Evolutionary conservation across 2,797 vertebrate species (phyloP), one percentile per base, ranked within the genome.

Genomic region (Prunella strophiata): DNA sequence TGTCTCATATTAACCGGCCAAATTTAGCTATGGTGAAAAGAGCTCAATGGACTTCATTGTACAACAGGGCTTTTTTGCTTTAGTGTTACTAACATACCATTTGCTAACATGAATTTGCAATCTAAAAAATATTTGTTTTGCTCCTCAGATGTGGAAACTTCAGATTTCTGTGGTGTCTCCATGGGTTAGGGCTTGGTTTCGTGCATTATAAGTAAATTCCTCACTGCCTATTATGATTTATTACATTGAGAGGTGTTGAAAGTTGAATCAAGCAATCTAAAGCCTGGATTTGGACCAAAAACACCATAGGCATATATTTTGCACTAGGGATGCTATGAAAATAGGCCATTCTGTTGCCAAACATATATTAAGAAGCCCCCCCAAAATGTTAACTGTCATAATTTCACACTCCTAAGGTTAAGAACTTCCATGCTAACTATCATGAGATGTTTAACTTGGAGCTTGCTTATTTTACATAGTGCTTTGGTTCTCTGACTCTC

Each of bases 201-300:
- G 0, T 94, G 63, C n/a, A 77, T 61, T 92, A 59, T 55, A 77
- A 87, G 77, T 82, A 90, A 88, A 91, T 91, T 96, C 72, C 70
- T 95, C 8, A 0, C 48, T 94, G 86, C 57, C 77, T 88, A 27
- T 96, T 96, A 88, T 94, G 88, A 96, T 96, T 97, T 96, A 95
- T 96, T 95, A 73, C 73, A 77, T 38, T 77, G 76, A 95, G 86
- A 95, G 72, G 86, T 94, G 93, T 75, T 96, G 96, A 96, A 96
- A 96, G 72, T 91, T 90, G 40, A 96, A 84, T 93, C 88, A 86
- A 82, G 85, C 94, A 96, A 94, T 94, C 74, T 88, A 66, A 93
- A 93, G 82, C 89, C 85, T 97, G 96, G 79, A 81, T 76, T 88
- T 21, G 3, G 55, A 92, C 94, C 96, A 97, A 96, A 96, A 95